A percentile compares a stretch with the other conserved stretches of the same genome.
These are phyloP conservation scores for Punctoribates punctum DNA, from an alignment of 2,888 invertebrate genomes.

Conservation along the genomic window DNA sequence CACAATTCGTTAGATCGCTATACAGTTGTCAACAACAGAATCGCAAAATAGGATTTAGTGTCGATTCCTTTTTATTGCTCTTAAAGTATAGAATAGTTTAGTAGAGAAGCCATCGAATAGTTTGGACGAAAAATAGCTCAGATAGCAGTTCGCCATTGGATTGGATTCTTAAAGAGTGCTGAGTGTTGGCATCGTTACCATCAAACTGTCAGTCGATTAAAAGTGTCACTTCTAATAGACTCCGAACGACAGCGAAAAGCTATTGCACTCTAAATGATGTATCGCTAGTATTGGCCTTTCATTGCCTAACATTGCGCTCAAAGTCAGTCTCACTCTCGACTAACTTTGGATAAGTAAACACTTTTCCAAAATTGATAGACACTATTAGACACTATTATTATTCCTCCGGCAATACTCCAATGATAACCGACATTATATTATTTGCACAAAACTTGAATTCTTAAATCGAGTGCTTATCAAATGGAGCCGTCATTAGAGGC, in stretches of 20 bases:
- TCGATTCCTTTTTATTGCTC: constrained; percentile 8
- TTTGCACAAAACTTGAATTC: not conserved
- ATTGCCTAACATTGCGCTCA: not conserved
- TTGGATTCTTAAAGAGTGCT: not conserved
- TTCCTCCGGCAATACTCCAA: constrained; percentile 8
- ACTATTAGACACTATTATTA: too few relatives aligned
- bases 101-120: not conserved
- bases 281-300: not conserved
- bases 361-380: not conserved
- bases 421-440: not conserved
- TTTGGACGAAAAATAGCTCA: not conserved
- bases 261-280: constrained; percentile 19
- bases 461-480: not conserved
- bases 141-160: not conserved
- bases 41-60: not conserved
- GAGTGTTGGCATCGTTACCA: not conserved
- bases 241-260: not conserved
- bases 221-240: constrained; percentile 8
- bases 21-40: not conserved
- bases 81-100: not conserved
- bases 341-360: constrained; percentile 11
- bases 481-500: not conserved
- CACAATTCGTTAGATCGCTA: not conserved
- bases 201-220: constrained; percentile 4
- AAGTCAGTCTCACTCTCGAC: not conserved